phyloP scores from a whole-genome alignment of 1,140 invertebrate genomes.

The Tetramorium parvispinum region DNA sequence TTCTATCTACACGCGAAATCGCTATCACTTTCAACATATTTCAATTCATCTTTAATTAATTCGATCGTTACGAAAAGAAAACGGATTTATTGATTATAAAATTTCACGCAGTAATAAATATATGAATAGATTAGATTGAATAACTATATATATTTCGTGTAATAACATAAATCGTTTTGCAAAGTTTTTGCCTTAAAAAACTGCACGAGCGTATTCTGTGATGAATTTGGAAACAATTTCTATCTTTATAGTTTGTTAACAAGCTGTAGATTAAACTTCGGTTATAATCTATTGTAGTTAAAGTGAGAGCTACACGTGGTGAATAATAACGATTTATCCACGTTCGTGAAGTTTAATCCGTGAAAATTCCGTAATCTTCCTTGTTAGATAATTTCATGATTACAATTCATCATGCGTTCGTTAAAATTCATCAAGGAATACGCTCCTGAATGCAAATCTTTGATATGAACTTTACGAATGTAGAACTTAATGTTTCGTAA shows the following conservation, averaged over 20 bases:
- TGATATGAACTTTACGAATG: too few species aligned
- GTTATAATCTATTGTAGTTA: slow-evolving; percentile 3
- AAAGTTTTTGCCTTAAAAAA: background rate
- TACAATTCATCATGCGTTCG: background rate
- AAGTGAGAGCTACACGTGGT: background rate
- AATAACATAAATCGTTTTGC: background rate
- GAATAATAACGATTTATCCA: slow-evolving; percentile 32
- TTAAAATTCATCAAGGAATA: slow-evolving; percentile 1
- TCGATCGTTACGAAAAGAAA: background rate
- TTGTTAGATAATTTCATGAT: slow-evolving; percentile 20
- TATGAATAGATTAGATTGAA: background rate
- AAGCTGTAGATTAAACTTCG: slow-evolving; percentile 16
- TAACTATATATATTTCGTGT: background rate
- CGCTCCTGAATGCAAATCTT: slow-evolving; percentile 22
- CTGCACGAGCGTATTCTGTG: background rate
- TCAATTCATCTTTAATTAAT: background rate
- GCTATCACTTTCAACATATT: background rate
- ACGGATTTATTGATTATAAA: background rate
- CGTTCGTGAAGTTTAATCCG: background rate
- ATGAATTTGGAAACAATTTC: slow-evolving; percentile 11
- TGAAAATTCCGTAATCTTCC: background rate
- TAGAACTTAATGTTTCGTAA: background rate
- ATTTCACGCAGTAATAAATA: background rate
- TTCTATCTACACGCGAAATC: background rate
- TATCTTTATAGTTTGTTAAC: slow-evolving; percentile 12